These are phyloP conservation scores for Mimas tiliae DNA, from an alignment of 2,888 invertebrate species.

Conservation along the genomic window DNA sequence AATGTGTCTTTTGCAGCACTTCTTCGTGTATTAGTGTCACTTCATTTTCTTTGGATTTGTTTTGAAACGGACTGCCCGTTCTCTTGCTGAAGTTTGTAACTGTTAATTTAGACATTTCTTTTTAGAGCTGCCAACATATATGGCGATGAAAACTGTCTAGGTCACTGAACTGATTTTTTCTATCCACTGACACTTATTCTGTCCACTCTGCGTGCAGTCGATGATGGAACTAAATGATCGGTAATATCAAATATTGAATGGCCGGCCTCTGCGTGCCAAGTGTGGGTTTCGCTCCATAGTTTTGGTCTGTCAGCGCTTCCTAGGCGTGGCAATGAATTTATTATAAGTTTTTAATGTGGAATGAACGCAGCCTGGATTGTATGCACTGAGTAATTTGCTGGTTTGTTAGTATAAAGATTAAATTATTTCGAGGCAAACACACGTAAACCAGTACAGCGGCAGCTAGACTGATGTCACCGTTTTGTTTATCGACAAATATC, in stretches of 20 bases:
- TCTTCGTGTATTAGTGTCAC: constrained; percentile 53
- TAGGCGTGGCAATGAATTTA: constrained; percentile 79
- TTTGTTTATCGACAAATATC: constrained; percentile 9
- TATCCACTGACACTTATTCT: constrained; percentile 50
- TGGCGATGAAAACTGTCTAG: constrained; percentile 53
- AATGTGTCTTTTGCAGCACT: constrained; percentile 57
- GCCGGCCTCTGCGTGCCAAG: constrained; percentile 66
- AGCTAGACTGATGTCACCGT: constrained; percentile 29
- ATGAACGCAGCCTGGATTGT: constrained; percentile 57
- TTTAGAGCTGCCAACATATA: constrained; percentile 46
- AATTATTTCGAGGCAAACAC: constrained; percentile 2
- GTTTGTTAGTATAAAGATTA: constrained; percentile 22
- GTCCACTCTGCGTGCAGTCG: constrained; percentile 66
- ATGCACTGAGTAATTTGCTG: constrained; percentile 59
- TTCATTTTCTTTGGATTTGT: constrained; percentile 45
- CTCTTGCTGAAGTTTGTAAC: constrained; percentile 72
- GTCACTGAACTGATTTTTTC: constrained; percentile 60
- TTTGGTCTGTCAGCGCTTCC: constrained; percentile 76
- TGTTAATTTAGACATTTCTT: constrained; percentile 68
- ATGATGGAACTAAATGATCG: constrained; percentile 65
- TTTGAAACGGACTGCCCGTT: constrained; percentile 56
- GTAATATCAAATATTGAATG: constrained; percentile 62
- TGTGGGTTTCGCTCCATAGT: constrained; percentile 82
- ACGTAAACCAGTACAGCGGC: constrained; percentile 4
- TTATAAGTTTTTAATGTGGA: constrained; percentile 55